Evolutionary conservation across 2,888 invertebrate species (phyloP).

Genomic region (Epinotia nisella): DNA sequence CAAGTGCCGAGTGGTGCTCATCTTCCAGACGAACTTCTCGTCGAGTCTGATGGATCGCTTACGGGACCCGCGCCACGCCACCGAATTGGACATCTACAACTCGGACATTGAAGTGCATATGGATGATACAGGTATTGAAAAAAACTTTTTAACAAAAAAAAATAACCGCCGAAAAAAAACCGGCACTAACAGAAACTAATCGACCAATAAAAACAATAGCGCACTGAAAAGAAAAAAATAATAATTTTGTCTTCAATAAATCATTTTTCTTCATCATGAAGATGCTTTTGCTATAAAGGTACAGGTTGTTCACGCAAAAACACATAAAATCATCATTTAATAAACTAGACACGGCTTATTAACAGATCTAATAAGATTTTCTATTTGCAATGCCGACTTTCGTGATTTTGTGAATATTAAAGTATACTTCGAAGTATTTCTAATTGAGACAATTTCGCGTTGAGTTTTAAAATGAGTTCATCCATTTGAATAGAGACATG

Average conservation of each 20-base stretch:
- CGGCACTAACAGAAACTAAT: too few species aligned
- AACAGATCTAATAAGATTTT: conserved; percentile 8
- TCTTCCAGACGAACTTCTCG: conserved; percentile 91
- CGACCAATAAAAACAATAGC: too few species aligned
- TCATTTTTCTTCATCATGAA: too few species aligned
- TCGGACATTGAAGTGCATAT: conserved; percentile 89
- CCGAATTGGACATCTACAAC: conserved; percentile 83
- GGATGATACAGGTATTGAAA: conserved; percentile 91
- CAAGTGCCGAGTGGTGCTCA: conserved; percentile 90
- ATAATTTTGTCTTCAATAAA: too few species aligned
- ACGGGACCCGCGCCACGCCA: conserved; percentile 84
- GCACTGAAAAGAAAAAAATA: too few species aligned
- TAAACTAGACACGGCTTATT: not conserved
- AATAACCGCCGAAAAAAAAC: too few species aligned
- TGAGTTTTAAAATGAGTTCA: conserved; percentile 22
- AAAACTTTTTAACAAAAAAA: not conserved
- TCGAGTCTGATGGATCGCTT: conserved; percentile 86
- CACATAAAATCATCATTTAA: too few species aligned
- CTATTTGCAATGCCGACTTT: conserved; percentile 8
- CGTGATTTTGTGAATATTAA: not conserved
- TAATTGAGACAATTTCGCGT: not conserved
- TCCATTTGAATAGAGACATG: conserved; percentile 14
- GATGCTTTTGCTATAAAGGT: too few species aligned
- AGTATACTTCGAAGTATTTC: not conserved
- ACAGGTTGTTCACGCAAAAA: too few species aligned